A percentile compares a stretch with the other conserved stretches of the same genome.
phyloP scores from a whole-genome alignment of 1,140 invertebrate species.

The Neodiprion virginianus region DNA sequence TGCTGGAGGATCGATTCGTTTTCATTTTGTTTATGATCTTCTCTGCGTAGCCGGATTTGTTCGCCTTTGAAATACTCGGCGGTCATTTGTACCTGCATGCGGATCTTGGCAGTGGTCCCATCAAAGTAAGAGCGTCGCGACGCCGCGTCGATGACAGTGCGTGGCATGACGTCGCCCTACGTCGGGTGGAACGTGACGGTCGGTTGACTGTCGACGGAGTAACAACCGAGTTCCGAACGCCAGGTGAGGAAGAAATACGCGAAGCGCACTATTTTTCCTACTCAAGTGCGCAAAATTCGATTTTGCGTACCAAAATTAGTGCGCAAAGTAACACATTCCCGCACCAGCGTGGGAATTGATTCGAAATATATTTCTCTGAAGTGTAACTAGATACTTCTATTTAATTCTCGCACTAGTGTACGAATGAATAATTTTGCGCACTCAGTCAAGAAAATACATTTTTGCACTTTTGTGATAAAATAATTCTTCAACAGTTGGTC shows the following conservation, averaged over 20 bases:
- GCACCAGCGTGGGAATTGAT: too few relatives aligned
- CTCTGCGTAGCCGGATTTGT: slow-evolving; percentile 80
- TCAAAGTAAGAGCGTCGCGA: slow-evolving; percentile 83
- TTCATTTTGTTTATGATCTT: background rate
- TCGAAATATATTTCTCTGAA: too few relatives aligned
- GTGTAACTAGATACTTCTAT: too few relatives aligned
- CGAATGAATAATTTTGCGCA: too few relatives aligned
- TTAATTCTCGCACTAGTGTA: too few relatives aligned
- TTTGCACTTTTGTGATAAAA: too few relatives aligned
- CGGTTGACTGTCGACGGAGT: slow-evolving; percentile 89
- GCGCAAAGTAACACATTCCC: too few relatives aligned
- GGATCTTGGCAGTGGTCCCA: slow-evolving; percentile 89
- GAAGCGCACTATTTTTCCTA: too few relatives aligned
- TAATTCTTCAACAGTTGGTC: too few relatives aligned
- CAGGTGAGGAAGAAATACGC: slow-evolving; percentile 65
- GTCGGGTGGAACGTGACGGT: slow-evolving; percentile 81
- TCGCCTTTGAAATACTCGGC: slow-evolving; percentile 92
- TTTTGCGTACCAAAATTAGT: too few relatives aligned
- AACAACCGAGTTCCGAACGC: slow-evolving; percentile 88
- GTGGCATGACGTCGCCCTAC: slow-evolving; percentile 89
- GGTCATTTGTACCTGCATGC: slow-evolving; percentile 92
- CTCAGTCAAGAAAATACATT: too few relatives aligned
- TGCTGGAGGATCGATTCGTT: background rate
- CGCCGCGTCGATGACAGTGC: slow-evolving; percentile 86
- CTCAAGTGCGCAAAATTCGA: too few relatives aligned